phyloP scores from a whole-genome alignment of 2,888 invertebrate genomes.

The Oscheius myriophilus region DNA sequence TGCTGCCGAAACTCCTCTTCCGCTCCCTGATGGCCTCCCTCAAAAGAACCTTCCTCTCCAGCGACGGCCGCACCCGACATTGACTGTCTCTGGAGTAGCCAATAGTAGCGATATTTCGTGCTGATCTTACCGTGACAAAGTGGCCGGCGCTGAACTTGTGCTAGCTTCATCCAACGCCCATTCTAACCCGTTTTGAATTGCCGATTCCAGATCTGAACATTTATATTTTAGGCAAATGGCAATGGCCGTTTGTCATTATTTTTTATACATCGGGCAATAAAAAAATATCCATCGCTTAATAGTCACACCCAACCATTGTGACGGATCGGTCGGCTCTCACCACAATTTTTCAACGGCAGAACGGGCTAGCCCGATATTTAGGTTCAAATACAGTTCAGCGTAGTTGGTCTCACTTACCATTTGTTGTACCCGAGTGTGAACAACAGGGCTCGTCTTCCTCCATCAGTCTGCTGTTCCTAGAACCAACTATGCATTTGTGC shows the following conservation, averaged over 20 bases:
- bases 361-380: no score
- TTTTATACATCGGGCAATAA: no score
- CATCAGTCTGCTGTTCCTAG: constrained; percentile 20
- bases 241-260: no score
- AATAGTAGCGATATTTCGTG: no score
- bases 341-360: no score
- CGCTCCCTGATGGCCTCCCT: constrained; percentile 13
- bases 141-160: constrained; percentile 31
- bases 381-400: background rate
- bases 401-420: background rate
- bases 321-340: no score
- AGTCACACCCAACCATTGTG: no score
- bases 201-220: constrained; percentile 1
- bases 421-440: constrained; percentile 2
- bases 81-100: background rate
- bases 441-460: constrained; percentile 24
- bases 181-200: constrained; percentile 36
- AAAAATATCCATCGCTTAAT: no score
- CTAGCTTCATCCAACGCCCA: constrained; percentile 46
- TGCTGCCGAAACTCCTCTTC: constrained; percentile 20
- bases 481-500: background rate
- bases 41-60: constrained; percentile 7
- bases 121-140: background rate
- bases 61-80: background rate
- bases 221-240: no score